phyloP scores from a whole-genome alignment of 2,113 vertebrate species.

The Lynx canadensis region DNA sequence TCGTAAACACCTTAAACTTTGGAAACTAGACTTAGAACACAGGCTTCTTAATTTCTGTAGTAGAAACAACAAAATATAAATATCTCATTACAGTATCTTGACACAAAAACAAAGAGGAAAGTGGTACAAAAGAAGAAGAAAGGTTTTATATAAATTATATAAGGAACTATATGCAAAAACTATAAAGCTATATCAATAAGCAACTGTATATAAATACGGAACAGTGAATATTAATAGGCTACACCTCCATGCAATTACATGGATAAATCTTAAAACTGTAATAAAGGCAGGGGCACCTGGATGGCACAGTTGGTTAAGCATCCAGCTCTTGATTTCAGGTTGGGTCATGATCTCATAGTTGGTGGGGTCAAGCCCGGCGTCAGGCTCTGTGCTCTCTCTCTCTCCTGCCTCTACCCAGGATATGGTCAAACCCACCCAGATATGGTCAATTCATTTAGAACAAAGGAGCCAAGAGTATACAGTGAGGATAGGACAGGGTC shows the following conservation, averaged over 20 bases:
- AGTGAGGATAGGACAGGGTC: background rate
- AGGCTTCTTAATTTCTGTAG: background rate
- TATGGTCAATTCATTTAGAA: background rate
- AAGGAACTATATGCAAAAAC: background rate
- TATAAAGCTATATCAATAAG: background rate
- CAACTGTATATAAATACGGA: background rate
- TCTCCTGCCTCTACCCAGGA: too few relatives aligned
- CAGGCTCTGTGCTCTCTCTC: too few relatives aligned
- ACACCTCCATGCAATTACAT: background rate
- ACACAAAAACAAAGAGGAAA: background rate
- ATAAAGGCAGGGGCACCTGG: background rate
- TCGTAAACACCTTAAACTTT: background rate
- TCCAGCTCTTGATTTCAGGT: too few relatives aligned
- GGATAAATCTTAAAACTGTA: background rate
- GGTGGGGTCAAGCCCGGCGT: too few relatives aligned
- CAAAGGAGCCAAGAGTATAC: background rate
- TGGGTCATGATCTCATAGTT: too few relatives aligned
- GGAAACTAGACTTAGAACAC: background rate
- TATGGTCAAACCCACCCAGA: background rate
- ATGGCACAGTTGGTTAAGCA: too few relatives aligned
- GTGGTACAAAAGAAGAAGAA: background rate
- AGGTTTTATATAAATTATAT: background rate
- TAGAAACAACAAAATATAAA: background rate
- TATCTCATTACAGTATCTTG: background rate
- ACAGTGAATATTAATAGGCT: background rate